Evolutionary conservation across 2,113 vertebrate species (phyloP).

Genomic region (Okapia johnstoni): DNA sequence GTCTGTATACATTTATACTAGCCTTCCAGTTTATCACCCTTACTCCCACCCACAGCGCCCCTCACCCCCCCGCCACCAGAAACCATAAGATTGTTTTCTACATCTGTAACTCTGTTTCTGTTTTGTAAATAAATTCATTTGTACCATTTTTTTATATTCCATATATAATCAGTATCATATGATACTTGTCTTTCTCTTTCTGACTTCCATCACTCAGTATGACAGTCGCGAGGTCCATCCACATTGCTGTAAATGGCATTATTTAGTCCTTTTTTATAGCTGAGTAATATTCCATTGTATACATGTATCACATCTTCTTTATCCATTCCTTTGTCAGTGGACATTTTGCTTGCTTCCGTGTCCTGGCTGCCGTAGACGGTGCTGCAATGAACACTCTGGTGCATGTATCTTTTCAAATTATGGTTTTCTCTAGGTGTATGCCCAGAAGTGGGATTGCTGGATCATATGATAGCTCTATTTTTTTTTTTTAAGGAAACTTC

Average conservation of each 20-base stretch:
- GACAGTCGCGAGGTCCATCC: neutral
- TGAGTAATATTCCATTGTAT: neutral
- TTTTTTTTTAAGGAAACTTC: neutral
- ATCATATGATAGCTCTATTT: neutral
- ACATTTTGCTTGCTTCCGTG: neutral
- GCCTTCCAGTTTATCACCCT: neutral
- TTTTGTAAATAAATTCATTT: neutral
- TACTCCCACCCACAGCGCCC: too few species aligned
- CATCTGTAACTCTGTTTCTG: neutral
- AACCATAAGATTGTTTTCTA: neutral
- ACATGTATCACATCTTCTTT: neutral
- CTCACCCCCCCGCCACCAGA: fast-evolving
- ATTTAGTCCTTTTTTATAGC: neutral
- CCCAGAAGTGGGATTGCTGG: neutral
- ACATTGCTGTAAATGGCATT: neutral
- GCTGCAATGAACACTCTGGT: neutral
- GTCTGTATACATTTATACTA: neutral
- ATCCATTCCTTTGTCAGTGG: neutral
- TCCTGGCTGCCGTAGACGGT: neutral
- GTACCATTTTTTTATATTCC: neutral
- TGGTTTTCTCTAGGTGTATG: neutral
- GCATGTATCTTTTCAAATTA: neutral
- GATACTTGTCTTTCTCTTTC: neutral
- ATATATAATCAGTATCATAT: neutral
- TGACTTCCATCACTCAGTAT: neutral